Base-by-base conservation (phyloP, 1,140 invertebrate species). In the Drosophila saltans region DNA sequence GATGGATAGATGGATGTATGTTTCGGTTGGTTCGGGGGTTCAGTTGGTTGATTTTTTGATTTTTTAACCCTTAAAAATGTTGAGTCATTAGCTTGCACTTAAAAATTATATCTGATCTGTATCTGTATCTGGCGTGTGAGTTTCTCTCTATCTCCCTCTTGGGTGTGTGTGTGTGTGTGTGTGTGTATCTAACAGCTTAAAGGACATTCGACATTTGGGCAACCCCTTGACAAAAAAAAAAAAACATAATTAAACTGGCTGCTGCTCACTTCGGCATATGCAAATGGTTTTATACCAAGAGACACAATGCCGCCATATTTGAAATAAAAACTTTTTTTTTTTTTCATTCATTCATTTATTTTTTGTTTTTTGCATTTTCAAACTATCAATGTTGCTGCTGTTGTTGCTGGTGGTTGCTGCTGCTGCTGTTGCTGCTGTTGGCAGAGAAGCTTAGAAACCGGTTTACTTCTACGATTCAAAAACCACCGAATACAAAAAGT, bases 31-130 rank as follows among this genome's bases (percentile, higher is more conserved):
- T 56, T n/a, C 2, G 28, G n/a, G 70, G n/a, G 70, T 40, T 45
- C 16, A 39, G 36, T 58, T 41, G 55, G 48, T 39, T 69, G 59
- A 30, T 45, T 68, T 61, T 43, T 52, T 63, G 40, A 66, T 75
- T 66, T 74, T 80, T 77, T 88, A 88, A 86, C 78, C 81, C 78
- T 84, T 81, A 67, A 8, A 58, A 58, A 55, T 57, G 61, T 62
- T 86, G 83, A 88, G 77, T 86, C 83, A 86, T 86, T 86, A 86
- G 83, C 83, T 57, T 84, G 83, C 83, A 82, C 82, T 86, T 86
- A 86, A 88, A 86, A 88, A 88, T 88, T 88, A 88, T 88, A 72
- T 58, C 64, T 61, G 75, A 68, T 76, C 73, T 67, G 43, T 66
- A 68, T 68, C 75, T 56, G 52, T 65, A 64, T 67, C 73, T 80